Percentiles rank a stretch among this genome's conserved stretches.
Evolutionary conservation across 2,888 invertebrate genomes (phyloP).

Genomic region (Drymonia ruficornis): DNA sequence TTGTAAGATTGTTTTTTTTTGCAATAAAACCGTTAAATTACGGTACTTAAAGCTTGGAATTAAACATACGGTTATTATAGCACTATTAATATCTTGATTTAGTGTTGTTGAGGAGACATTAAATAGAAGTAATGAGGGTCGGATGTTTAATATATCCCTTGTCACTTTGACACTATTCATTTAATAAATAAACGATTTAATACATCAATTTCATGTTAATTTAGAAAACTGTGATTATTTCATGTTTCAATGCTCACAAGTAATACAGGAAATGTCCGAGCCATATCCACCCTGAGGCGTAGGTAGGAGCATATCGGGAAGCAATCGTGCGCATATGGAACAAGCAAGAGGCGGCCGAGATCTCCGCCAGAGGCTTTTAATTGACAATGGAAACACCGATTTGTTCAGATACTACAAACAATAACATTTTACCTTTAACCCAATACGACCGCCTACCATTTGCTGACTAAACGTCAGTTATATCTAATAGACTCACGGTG

Average conservation of each 20-base stretch:
- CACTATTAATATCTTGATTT: no score
- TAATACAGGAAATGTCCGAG: constrained; percentile 80
- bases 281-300: constrained; percentile 73
- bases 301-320: constrained; percentile 68
- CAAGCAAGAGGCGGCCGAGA: constrained; percentile 78
- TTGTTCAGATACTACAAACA: constrained; percentile 58
- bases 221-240: constrained; percentile 56
- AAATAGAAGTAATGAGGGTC: no score
- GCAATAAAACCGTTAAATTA: background rate
- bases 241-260: constrained; percentile 62
- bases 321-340: constrained; percentile 73
- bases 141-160: no score
- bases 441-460: background rate
- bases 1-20: background rate
- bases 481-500: constrained; percentile 20
- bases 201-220: constrained; percentile 75
- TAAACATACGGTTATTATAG: background rate
- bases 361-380: constrained; percentile 73
- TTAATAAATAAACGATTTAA: no score
- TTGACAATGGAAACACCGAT: constrained; percentile 74
- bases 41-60: background rate
- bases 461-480: constrained; percentile 8
- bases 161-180: no score
- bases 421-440: constrained; percentile 71
- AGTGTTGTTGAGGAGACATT: no score